Evolutionary conservation across 1,140 invertebrate species (phyloP), one percentile per base, ranked within the genome.

Genomic region (Aleiodes sp.): DNA sequence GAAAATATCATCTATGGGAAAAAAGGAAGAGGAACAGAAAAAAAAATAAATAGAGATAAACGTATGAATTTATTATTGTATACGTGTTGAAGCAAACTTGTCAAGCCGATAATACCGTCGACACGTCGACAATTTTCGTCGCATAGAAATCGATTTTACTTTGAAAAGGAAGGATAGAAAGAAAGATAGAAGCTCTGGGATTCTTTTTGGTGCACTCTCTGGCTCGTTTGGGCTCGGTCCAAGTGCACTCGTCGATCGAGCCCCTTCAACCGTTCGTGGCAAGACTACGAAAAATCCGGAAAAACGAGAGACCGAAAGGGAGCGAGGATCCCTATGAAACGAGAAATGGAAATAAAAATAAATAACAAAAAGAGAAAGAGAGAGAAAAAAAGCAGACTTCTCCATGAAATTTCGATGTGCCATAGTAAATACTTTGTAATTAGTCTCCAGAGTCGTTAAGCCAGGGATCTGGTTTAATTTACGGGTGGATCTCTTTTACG

Each of bases 391-490:
- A 1, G 29, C 7, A n/a, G 14, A 67, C 28, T 37, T 24, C 12
- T 24, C 35, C n/a, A 56, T 21, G 56, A 67, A 67, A 67, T 60
- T 67, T 67, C 65, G 35, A 67, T 67, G 26, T 26, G 29, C 29
- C 12, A 60, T 56, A 35, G 56, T 67, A 67, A 67, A 67, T 60
- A 67, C 56, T 67, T 67, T 60, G 56, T 60, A 67, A 67, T 67
- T 67, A 67, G 31, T 67, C 65, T 60, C 37, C 29, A 21, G 39
- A 67, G 65, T 67, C 65, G 65, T 67, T 67, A 67, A 64, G 64
- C 41, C 41, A 52, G 64, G 65, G 64, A 66, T 71, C 65, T 67
- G 59, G 70, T 66, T 71, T 71, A 71, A 71, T 71, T 71, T 71
- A 71, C 70, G 59, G n/a, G 39, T 37, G 35, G 60, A 21, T 60